phyloP scores from a whole-genome alignment of 2,113 vertebrate species.

The Lontra canadensis region DNA sequence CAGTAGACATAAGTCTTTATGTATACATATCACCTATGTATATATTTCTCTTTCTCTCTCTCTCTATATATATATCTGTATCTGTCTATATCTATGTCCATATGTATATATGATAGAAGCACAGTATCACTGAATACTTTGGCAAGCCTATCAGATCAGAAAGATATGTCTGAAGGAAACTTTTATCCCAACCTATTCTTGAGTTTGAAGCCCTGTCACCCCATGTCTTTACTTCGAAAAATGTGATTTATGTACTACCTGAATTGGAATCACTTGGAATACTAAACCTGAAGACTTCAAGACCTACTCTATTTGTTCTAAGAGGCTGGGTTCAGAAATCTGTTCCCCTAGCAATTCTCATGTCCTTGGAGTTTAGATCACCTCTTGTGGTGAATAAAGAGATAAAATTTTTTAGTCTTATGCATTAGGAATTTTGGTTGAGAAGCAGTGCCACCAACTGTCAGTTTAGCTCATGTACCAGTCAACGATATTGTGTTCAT shows the following conservation, averaged over 20 bases:
- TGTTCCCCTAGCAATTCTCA: background rate
- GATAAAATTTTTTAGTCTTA: background rate
- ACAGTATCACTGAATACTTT: background rate
- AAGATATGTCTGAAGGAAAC: background rate
- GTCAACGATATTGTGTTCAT: background rate
- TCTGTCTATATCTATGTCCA: background rate
- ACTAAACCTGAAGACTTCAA: background rate
- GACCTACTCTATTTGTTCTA: background rate
- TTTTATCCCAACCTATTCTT: background rate
- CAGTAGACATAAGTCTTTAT: background rate
- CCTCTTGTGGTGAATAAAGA: background rate
- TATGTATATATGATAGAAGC: background rate
- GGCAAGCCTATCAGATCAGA: background rate
- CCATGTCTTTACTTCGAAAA: background rate
- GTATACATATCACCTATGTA: background rate
- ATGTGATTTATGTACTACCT: background rate
- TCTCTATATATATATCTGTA: background rate
- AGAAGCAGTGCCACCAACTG: constrained; percentile 75
- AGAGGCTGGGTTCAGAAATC: background rate
- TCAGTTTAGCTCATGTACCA: constrained; percentile 13
- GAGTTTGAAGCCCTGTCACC: background rate
- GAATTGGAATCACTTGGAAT: background rate
- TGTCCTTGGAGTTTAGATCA: background rate
- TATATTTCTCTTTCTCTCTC: background rate
- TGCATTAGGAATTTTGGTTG: constrained; percentile 48